Evolutionary conservation across 2,797 vertebrate genomes (phyloP), one percentile per base, ranked within the genome.

Genomic region (Podarcis lilfordi): DNA sequence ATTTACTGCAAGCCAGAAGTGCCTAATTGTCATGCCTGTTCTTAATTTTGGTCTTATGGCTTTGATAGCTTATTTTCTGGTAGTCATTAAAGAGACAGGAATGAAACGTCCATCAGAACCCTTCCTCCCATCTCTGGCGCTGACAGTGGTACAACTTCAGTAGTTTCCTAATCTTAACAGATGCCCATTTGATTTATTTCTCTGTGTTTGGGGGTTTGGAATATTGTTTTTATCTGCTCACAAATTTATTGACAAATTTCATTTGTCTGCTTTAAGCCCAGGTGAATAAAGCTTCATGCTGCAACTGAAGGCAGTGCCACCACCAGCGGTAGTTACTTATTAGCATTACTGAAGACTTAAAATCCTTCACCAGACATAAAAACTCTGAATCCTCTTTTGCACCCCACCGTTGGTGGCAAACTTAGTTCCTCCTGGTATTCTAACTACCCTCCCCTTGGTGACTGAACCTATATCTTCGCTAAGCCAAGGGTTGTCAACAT

Each of bases 1-100:
- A 1, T 84, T 94, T 88, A 88, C 89, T 91, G 82, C 86, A 89
- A 91, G 87, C 85, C 89, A 84, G 87, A 59, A 87, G 89, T 93
- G 82, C 94, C 87, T 90, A 88, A 91, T 92, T 80, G 81, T 89
- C 68, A 64, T 89, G 86, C 78, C 81, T 89, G 86, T 86, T 80
- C 88, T 92, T 79, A 66, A 61, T 89, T 92, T 66, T 85, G 94
- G 79, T 88, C 90, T 89, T 77, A 25, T 89, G 83, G 55, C 61
- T 37, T 32, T 19, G 6, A 13, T 79, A 84, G 85, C 83, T 89
- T 88, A 80, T 91, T 93, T 92, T 86, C 75, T 85, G 85, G 50
- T 59, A 50, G 11, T n/a, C 43, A 10, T 76, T 32, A 19, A 69
- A 71, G 23, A 66, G 50, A 32, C 9, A 1, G 25, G 10, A 15